Base-by-base conservation (phyloP, 2,888 invertebrate genomes). In the Uropetala carovei region DNA sequence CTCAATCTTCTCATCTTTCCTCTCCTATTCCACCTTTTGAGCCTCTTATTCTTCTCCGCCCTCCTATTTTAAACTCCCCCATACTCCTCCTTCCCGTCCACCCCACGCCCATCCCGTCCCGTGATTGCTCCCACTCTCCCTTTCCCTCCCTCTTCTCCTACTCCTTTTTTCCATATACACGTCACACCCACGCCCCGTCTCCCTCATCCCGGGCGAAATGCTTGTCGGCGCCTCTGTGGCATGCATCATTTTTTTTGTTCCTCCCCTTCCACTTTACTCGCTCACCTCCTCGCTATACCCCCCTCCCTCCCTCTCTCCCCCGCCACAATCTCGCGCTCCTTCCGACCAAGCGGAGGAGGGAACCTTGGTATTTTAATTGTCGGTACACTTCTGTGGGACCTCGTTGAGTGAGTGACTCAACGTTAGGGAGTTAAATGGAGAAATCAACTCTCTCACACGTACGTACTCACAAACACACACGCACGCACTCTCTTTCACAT, bases 321-420 rank as follows among this genome's bases (percentile, higher is more conserved):
- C 11, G 13, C 18, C 43, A 16, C 64, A n/a, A 7, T 64, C 64
- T n/a, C 64, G 9, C 68, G 22, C 75, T 22, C 27, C 75, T 27
- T 27, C 22, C 22, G 22, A 22, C 75, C 27, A 18, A 1, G 0
- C 22, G 4, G 58, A 3, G 58, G 84, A 56, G 16, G 85, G 85
- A 85, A 85, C 84, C 57, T 83, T 83, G 83, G 83, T 83, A 83
- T 83, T 83, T 83, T 83, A 83, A 83, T 83, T 83, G 83, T 83
- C 56, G 83, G 83, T 83, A 57, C 83, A 83, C 83, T 56, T 83
- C 43, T 57, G 83, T 57, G 83, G 83, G 83, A 57, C 83, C n/a
- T n/a, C 18, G 64, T 64, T 43, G 82, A 82, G 8, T 14, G 82
- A 83, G 83, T 83, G 83, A 57, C 83, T 83, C 83, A 83, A 57